These are phyloP conservation scores for Lasioglossum morio DNA, from an alignment of 2,888 invertebrate species.

Conservation along the genomic window DNA sequence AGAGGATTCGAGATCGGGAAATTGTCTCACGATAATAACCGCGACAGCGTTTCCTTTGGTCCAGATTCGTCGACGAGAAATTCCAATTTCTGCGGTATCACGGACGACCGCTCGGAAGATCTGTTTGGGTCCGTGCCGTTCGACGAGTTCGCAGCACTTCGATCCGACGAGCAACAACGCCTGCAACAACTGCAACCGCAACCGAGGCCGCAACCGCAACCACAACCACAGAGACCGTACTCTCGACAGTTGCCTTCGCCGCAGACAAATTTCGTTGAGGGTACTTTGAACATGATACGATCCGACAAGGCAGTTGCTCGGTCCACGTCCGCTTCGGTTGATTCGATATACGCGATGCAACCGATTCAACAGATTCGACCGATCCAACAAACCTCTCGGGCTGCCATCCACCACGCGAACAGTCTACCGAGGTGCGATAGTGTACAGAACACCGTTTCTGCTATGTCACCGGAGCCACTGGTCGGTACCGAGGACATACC, in stretches of 20 bases:
- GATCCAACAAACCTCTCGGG: conserved; percentile 70
- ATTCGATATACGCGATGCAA: conserved; percentile 63
- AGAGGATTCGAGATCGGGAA: not conserved
- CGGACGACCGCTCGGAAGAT: conserved; percentile 72
- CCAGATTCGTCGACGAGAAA: not conserved
- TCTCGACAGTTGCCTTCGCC: conserved; percentile 72
- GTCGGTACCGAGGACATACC: conserved; percentile 75
- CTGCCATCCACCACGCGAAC: conserved; percentile 75
- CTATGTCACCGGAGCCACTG: conserved; percentile 80
- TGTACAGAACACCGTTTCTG: conserved; percentile 70
- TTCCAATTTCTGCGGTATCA: not conserved
- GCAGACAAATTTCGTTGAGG: conserved; percentile 76
- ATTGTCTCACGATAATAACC: not conserved
- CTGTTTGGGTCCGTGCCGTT: conserved; percentile 83
- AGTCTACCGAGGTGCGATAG: conserved; percentile 72
- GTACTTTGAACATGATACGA: conserved; percentile 68
- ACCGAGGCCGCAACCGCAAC: not conserved
- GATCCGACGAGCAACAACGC: conserved; percentile 70
- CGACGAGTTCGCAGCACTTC: conserved; percentile 79
- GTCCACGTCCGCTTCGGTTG: conserved; percentile 4
- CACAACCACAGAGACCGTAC: not conserved
- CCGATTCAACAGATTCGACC: conserved; percentile 33
- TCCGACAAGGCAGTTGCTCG: conserved; percentile 58
- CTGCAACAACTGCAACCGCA: conserved; percentile 67
- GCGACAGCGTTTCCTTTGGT: not conserved